Percentiles rank a stretch among this genome's conserved stretches.
Evolutionary conservation across 2,797 vertebrate genomes (phyloP).

Genomic region (Sebastes hopkinsi): DNA sequence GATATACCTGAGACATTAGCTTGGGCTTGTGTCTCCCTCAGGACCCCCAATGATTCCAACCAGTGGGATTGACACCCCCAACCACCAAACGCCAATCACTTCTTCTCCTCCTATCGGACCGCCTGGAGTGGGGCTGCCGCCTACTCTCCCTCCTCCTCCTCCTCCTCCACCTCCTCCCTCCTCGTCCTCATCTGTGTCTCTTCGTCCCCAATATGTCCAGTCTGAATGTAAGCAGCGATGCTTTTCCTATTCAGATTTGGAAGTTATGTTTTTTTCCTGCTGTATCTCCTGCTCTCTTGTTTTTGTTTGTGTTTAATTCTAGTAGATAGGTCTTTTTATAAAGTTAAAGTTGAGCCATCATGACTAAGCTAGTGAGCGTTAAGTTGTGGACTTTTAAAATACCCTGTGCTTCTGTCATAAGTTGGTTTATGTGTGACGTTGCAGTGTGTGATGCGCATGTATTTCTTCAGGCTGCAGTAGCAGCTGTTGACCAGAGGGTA

Average conservation of each 20-base stretch:
- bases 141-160: constrained; percentile 73
- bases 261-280: background rate
- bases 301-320: background rate
- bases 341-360: background rate
- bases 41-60: constrained; percentile 92
- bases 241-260: constrained; percentile 59
- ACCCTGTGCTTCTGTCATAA: background rate
- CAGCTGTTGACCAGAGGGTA: constrained; percentile 56
- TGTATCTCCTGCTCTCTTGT: background rate
- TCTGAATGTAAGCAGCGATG: constrained; percentile 93
- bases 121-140: constrained; percentile 79
- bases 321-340: background rate
- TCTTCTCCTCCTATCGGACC: constrained; percentile 79
- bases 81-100: constrained; percentile 81
- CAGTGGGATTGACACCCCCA: constrained; percentile 90
- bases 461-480: constrained; percentile 53
- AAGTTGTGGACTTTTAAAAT: background rate
- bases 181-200: constrained; percentile 84
- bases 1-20: constrained; percentile 57
- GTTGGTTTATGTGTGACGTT: background rate
- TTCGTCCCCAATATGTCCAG: constrained; percentile 94
- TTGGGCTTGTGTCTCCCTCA: constrained; percentile 81
- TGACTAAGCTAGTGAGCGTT: background rate
- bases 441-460: background rate
- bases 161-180: constrained; percentile 73